These are phyloP conservation scores for Elachura formosa DNA, from an alignment of 2,113 vertebrate species.

Conservation along the genomic window DNA sequence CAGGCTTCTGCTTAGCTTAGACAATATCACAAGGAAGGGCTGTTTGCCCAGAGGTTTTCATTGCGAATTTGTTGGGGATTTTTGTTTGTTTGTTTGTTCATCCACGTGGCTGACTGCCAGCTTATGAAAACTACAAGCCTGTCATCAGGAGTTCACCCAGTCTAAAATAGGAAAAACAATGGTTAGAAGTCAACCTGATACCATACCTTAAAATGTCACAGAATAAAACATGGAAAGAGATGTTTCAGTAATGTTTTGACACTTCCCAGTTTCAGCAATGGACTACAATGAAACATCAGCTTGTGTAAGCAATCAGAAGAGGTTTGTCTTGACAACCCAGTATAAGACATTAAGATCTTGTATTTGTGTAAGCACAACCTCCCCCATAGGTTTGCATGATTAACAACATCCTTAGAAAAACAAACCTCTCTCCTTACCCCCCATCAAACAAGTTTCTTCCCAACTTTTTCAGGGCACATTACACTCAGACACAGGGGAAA, in stretches of 20 bases:
- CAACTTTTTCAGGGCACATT: background rate
- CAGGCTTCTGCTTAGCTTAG: conserved; percentile 45
- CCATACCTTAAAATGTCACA: background rate
- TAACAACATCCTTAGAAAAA: background rate
- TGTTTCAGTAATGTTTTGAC: background rate
- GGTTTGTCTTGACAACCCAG: background rate
- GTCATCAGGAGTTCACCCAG: conserved; percentile 29
- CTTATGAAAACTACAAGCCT: conserved; percentile 41
- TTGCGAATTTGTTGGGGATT: conserved; percentile 18
- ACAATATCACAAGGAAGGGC: conserved; percentile 63
- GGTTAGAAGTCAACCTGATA: background rate
- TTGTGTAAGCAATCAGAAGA: background rate
- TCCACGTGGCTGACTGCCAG: background rate
- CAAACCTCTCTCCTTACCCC: background rate
- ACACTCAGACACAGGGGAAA: background rate
- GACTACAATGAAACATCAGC: background rate
- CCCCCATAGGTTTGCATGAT: background rate
- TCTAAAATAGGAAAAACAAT: background rate
- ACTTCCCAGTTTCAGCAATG: background rate
- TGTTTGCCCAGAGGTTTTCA: conserved; percentile 57
- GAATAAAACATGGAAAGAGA: background rate
- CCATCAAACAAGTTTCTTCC: background rate
- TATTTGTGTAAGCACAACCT: background rate
- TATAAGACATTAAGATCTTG: background rate
- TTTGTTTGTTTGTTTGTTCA: conserved; percentile 64